Evolutionary conservation across 2,113 vertebrate genomes (phyloP), one percentile per base, ranked within the genome.

Genomic region (Megalops atlanticus): DNA sequence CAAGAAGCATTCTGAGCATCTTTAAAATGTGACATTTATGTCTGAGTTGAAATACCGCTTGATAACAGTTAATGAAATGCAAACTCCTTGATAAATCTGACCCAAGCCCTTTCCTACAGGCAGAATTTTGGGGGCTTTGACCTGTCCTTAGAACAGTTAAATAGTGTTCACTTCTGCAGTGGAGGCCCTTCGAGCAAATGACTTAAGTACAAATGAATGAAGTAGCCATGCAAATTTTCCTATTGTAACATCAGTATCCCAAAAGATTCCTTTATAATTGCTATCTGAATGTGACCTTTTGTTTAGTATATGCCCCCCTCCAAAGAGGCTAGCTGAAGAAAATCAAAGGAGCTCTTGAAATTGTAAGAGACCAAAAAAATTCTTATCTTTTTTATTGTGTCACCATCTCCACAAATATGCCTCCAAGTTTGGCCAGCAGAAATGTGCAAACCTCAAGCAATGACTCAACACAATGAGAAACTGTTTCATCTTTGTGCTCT

Each of bases 301-400:
- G 52, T n/a, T 58, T 58, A 24, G n/a, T 58, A 2, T 58, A 6
- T 8, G 3, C n/a, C 18, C 52, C 24, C 3, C 52, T 58, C 52
- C 52, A 2, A 58, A 70, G 40, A 77, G 18, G 31, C 27, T 70
- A 21, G 77, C 40, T 70, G 31, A 14, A 43, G 16, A 78, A 40
- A 33, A 27, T 41, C 77, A 54, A 77, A 58, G 47, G 76, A 38
- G 47, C 76, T 68, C 40, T 79, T 79, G 58, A 79, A 43, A 79
- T 18, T 40, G 41, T 71, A 70, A 35, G 24, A 36, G 40, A 41
- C 70, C 11, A n/a, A 16, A 41, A 78, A 71, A 70, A 27, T 27
- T 16, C 15, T 68, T 68, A 70, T 70, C 39, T 71, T 40, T 58
- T 47, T 58, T 24, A 47, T 45, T 71, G 45, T 64, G 39, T 45